Conservation (phyloP, 2,797 vertebrate genomes). For the Staurois parvus region DNA sequence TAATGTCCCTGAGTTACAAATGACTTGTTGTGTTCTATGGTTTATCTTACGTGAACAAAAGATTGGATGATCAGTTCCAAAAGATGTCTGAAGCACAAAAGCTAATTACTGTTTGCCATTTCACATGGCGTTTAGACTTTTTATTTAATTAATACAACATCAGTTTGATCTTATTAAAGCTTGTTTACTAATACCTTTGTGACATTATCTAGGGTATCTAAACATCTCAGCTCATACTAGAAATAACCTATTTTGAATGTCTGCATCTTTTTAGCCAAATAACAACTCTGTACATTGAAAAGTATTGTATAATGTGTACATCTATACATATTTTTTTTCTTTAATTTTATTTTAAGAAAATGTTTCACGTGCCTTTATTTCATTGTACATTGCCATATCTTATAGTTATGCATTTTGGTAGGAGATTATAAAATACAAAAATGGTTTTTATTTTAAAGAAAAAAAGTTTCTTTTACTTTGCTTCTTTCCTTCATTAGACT, state of each 20-base stretch:
- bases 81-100: constrained; percentile 78
- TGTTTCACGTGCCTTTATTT: constrained; percentile 85
- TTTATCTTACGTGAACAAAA: constrained; percentile 65
- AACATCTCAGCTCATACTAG: constrained; percentile 67
- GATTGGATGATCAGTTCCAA: constrained; percentile 68
- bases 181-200: constrained; percentile 65
- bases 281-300: constrained; percentile 65
- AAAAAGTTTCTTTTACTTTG: constrained; percentile 39
- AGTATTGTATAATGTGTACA: constrained; percentile 69
- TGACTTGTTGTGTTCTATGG: constrained; percentile 71
- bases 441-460: constrained; percentile 53
- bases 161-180: constrained; percentile 59
- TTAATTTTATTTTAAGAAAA: constrained; percentile 70
- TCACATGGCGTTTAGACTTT: constrained; percentile 48
- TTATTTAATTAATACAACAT: constrained; percentile 62
- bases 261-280: constrained; percentile 69
- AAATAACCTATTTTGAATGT: constrained; percentile 69
- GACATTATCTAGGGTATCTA: constrained; percentile 63
- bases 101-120: constrained; percentile 64
- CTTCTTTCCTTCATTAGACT: constrained; percentile 62
- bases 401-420: constrained; percentile 63
- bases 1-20: constrained; percentile 46
- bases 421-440: constrained; percentile 52
- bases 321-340: constrained; percentile 58
- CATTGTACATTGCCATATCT: constrained; percentile 70